Base-by-base conservation (phyloP, 2,113 vertebrate genomes). In the Varanus salvator region DNA sequence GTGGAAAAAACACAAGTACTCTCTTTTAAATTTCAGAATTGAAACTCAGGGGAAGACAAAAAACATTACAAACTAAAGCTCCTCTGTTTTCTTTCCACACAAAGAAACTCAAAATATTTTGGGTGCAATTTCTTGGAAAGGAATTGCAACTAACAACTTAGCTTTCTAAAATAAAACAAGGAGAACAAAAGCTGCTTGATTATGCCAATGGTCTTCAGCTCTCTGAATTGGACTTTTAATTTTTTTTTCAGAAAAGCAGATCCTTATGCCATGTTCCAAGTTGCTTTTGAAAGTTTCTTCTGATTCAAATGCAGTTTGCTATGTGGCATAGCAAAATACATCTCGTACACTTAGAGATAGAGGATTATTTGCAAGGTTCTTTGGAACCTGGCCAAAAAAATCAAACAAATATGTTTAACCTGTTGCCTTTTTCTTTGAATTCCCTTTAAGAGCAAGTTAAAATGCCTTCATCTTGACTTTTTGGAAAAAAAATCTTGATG, bases 401-500 rank as follows among this genome's bases (percentile, higher is more conserved):
- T 44, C 14, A 44, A 77, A 54, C 29, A 1, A 71, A 60, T 64
- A 9, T 23, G 5, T 31, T 31, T 83, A 6, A 31, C 27, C 11
- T 64, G 23, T 27, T 69, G 48, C 68, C 21, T 54, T 77, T 78
- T 38, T 52, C 15, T 78, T 69, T 85, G 23, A 44, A 44, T 5
- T 69, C 60, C 17, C 60, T 76, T 84, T 84, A 64, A 54, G 31
- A 68, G 6, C 38, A 44, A 19, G 48, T 75, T 52, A 25, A 76
- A 23, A 74, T 92, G 64, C 34, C 57, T 90, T 93, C 84, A 15
- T 93, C 88, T 92, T 80, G 82, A 89, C 89, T 93, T 77, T 94
- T 92, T 95, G 90, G 38, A 44, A 44, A 44, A 44, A 44, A 44
- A 44, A 75, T 93, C 94, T 86, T 93, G 85, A 89, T 89, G 89